Evolutionary conservation across 2,113 vertebrate species (phyloP), one percentile per base, ranked within the genome.

Genomic region (Gallinago media): DNA sequence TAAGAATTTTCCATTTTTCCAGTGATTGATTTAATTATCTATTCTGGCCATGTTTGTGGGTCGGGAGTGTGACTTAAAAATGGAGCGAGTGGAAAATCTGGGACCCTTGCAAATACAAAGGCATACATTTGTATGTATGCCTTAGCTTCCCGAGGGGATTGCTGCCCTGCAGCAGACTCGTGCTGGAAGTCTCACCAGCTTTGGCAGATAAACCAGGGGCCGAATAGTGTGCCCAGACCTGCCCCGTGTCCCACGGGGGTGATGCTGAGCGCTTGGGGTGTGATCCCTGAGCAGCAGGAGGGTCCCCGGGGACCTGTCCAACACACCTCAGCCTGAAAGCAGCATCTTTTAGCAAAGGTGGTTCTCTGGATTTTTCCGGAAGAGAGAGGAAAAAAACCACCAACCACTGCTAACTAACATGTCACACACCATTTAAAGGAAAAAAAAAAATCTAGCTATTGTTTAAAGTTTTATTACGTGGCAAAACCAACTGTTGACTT

Each of bases 221-320:
- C 29, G 49, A 52, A 54, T 4, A 14, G 46, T 1, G 3, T 40
- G 34, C 11, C 29, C 12, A n/a, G 49, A 19, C 4, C 27, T 59
- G 52, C n/a, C 11, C 12, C 12, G 55, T 2, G 5, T 62, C 18
- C 49, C 1, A 9, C 36, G 34, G 63, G 36, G 11, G 11, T 31
- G 22, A 8, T 68, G 23, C 40, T 0, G 0, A 5, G 14, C 7
- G 74, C 75, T 27, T 34, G 11, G 32, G 42, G 58, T 34, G 34
- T 0, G 8, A 31, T n/a, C 26, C 2, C 1, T 17, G 25, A 38
- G 11, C 6, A 1, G 36, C 29, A n/a, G 15, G n/a, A 4, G 54
- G 52, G 26, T 55, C 56, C 2, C 1, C 29, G 63, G 74, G 50
- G 44, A 22, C 17, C 22, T 75, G 47, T 15, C 4, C 32, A 26